These are phyloP conservation scores for Pygmarrhopalites habei DNA, from an alignment of 1,140 invertebrate species.

Conservation along the genomic window DNA sequence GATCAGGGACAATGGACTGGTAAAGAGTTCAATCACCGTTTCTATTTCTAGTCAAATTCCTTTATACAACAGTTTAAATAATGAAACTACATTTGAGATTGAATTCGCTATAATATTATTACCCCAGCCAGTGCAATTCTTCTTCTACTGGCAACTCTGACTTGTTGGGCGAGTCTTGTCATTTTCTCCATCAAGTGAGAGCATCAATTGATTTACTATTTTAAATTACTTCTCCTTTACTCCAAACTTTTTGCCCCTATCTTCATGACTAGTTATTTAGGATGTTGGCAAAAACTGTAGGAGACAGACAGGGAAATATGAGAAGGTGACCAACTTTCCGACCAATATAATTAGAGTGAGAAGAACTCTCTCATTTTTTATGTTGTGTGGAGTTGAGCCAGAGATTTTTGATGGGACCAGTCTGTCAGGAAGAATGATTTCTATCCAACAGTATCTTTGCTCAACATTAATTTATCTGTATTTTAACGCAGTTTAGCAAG, in stretches of 20 bases:
- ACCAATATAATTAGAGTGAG: background rate
- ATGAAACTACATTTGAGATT: background rate
- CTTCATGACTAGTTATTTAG: background rate
- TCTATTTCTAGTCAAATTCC: background rate
- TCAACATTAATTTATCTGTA: background rate
- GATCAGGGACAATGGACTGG: constrained; percentile 3
- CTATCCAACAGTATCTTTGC: background rate
- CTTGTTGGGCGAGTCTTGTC: background rate
- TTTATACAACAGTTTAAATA: background rate
- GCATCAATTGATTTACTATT: background rate
- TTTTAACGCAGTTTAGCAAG: constrained; percentile 3
- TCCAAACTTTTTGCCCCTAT: background rate
- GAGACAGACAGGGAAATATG: background rate
- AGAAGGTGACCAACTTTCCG: background rate
- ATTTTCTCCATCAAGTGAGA: constrained; percentile 16
- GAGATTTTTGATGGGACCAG: background rate
- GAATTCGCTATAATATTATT: background rate
- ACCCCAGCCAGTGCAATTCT: background rate
- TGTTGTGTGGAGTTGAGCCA: background rate
- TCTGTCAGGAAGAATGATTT: background rate
- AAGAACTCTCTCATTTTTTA: background rate
- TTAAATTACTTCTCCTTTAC: background rate
- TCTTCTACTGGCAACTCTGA: background rate
- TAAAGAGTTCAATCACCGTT: background rate
- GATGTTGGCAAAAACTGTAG: background rate